Base-by-base conservation (phyloP, 2,113 vertebrate genomes). In the Platanista minor region DNA sequence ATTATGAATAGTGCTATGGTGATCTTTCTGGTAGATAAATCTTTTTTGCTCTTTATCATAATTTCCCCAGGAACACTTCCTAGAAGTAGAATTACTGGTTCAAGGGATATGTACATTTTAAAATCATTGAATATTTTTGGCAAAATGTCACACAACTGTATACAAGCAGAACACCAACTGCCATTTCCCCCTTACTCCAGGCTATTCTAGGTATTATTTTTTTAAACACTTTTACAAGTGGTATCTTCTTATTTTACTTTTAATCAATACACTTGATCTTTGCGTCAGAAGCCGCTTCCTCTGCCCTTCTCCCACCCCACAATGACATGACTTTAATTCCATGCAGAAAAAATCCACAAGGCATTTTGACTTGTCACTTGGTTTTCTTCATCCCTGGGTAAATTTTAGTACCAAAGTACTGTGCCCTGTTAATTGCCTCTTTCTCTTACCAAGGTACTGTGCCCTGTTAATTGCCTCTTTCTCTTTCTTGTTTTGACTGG, bases 21-120 rank as follows among this genome's bases (percentile, higher is more conserved):
- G 57, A 90, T 87, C 14, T 90, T 80, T 95, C 33, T 96, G 43
- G 23, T 74, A 92, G 78, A 91, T 89, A 82, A 85, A 85, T 94
- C 77, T 61, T 33, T 95, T 96, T 92, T 89, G 54, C 41, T 84
- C 67, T 83, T 96, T 41, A 87, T 86, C 36, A 74, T 69, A 84
- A 61, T 92, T 96, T 94, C 10, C 23, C 61, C 14, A 59, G 59
- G 14, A 64, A 90, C 81, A 87, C 39, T 64, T 86, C 27, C 62
- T 69, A 52, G 33, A 83, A 61, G 21, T 81, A 0, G 20, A 95
- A 77, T 75, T 12, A 89, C 39, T 72, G 31, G 15, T 75, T 96
- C n/a, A 67, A 90, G 33, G 7, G 11, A 87, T 74, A 39, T 29
- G 29, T 69, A 36, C 20, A 75, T 91, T 71, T 96, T 20, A 54